Percentiles rank a stretch among this genome's conserved stretches.
These are phyloP conservation scores for Aleiodes testaceus DNA, from an alignment of 2,888 invertebrate species.

Conservation along the genomic window DNA sequence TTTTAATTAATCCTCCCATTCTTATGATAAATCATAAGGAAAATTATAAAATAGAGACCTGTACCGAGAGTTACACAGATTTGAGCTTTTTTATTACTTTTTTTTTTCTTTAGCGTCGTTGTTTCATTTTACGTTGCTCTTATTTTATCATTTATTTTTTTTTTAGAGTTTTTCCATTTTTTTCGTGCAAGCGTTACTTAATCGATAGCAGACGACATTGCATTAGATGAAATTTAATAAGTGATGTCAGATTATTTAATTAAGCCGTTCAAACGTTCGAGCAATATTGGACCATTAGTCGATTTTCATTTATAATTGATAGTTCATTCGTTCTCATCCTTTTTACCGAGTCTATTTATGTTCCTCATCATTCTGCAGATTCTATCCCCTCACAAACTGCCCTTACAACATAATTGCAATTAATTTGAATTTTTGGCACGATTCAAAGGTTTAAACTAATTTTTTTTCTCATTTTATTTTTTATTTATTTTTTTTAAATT, in stretches of 20 bases:
- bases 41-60: constrained; percentile 17
- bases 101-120: constrained; percentile 28
- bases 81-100: constrained; percentile 31
- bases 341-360: background rate
- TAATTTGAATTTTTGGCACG: constrained; percentile 37
- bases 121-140: constrained; percentile 31
- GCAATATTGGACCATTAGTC: constrained; percentile 29
- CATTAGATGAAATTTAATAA: constrained; percentile 29
- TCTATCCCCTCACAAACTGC: background rate
- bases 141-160: constrained; percentile 11
- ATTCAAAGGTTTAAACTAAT: constrained; percentile 15
- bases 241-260: constrained; percentile 28
- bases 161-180: background rate
- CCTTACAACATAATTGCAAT: constrained; percentile 1
- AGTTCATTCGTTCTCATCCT: background rate
- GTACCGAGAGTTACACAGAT: constrained; percentile 28
- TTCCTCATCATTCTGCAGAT: background rate
- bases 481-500: background rate
- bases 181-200: constrained; percentile 28
- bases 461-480: background rate
- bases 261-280: constrained; percentile 32
- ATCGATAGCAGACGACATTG: constrained; percentile 31
- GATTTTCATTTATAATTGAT: constrained; percentile 9
- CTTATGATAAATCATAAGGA: background rate
- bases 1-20: background rate